phyloP scores from a whole-genome alignment of 2,888 invertebrate genomes.

The Drosophila neotestacea region DNA sequence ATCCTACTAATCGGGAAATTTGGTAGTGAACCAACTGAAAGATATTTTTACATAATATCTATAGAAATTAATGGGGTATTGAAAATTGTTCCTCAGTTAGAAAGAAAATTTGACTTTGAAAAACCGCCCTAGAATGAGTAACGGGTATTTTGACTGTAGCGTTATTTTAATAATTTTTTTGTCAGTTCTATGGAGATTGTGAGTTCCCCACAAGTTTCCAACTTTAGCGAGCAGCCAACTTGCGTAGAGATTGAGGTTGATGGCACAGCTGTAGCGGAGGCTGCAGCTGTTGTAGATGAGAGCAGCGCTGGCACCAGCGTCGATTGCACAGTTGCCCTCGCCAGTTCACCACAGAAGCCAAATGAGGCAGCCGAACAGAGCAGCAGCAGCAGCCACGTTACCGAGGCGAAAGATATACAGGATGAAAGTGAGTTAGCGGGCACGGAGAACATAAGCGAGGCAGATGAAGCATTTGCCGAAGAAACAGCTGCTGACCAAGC shows the following conservation, averaged over 20 bases:
- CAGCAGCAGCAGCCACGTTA: slow-evolving; percentile 40
- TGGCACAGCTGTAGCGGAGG: slow-evolving; percentile 76
- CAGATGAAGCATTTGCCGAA: slow-evolving; percentile 84
- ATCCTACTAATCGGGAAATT: too few relatives aligned
- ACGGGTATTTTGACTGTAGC: too few relatives aligned
- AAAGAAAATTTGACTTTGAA: too few relatives aligned
- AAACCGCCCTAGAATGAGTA: too few relatives aligned
- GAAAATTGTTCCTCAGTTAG: too few relatives aligned
- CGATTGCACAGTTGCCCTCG: slow-evolving; percentile 41
- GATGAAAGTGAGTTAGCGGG: slow-evolving; percentile 49
- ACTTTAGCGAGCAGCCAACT: slow-evolving; percentile 87
- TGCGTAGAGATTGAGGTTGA: slow-evolving; percentile 63
- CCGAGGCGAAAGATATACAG: slow-evolving; percentile 55
- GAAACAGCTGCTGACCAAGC: slow-evolving; percentile 80
- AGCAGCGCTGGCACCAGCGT: slow-evolving; percentile 55
- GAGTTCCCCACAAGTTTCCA: slow-evolving; percentile 92
- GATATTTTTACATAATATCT: too few relatives aligned
- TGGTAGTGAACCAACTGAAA: too few relatives aligned
- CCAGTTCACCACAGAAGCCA: slow-evolving; percentile 59
- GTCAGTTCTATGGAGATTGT: slow-evolving; percentile 91
- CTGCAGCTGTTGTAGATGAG: slow-evolving; percentile 49
- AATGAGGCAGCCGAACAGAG: slow-evolving; percentile 58
- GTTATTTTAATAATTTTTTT: not conserved
- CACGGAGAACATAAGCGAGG: slow-evolving; percentile 86
- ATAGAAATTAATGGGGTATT: too few relatives aligned